Conservation (phyloP, 1,140 invertebrate genomes). For the Drosophila melanica region DNA sequence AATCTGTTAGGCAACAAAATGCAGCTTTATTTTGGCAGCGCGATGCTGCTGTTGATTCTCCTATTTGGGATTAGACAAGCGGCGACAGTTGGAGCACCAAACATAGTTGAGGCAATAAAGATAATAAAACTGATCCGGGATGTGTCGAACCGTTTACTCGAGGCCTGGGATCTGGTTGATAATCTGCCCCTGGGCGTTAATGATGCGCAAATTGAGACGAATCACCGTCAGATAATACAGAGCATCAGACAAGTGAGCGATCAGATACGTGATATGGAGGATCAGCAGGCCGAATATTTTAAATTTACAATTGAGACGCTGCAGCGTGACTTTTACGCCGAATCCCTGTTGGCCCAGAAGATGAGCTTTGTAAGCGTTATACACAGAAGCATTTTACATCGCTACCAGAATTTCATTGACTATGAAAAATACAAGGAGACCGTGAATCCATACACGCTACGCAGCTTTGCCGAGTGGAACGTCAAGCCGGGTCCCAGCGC, state of each 20-base stretch:
- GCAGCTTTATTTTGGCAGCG: not conserved
- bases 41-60: not conserved
- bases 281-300: conserved; percentile 28
- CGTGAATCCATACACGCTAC: conserved; percentile 30
- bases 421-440: conserved; percentile 23
- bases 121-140: conserved; percentile 39
- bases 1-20: not conserved
- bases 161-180: conserved; percentile 24
- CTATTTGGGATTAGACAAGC: not conserved
- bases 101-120: conserved; percentile 12
- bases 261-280: conserved; percentile 22
- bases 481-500: conserved; percentile 35
- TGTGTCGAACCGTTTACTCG: conserved; percentile 14
- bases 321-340: conserved; percentile 5
- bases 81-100: not conserved
- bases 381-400: conserved; percentile 9
- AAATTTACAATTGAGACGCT: conserved; percentile 33
- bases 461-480: conserved; percentile 43
- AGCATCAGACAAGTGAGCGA: conserved; percentile 27
- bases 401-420: conserved; percentile 13
- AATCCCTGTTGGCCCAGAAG: conserved; percentile 4
- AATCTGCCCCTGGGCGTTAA: not conserved
- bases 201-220: conserved; percentile 8
- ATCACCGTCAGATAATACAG: conserved; percentile 18
- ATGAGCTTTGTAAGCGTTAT: conserved; percentile 15